Evolutionary conservation across 2,113 vertebrate species (phyloP), one percentile per base, ranked within the genome.

Genomic region (Callipepla squamata): DNA sequence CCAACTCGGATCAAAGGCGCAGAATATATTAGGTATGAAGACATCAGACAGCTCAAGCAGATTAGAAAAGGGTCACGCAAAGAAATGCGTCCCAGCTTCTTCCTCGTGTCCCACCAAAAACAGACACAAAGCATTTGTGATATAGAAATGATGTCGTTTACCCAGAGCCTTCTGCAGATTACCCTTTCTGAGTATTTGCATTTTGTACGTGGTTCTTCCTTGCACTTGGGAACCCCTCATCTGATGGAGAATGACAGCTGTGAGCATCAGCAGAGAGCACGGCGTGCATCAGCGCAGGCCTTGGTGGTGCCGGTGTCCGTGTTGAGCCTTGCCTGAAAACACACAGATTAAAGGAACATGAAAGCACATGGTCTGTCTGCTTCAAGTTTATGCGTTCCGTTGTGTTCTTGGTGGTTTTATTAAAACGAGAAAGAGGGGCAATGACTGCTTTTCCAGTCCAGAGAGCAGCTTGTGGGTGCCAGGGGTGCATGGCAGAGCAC

Each of bases 271-370:
- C 67, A 53, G 34, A 63, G 57, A 59, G 65, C 50, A 13, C 9
- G 5, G 22, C 10, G 47, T 34, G 28, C 1, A 0, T 63, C 70
- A 74, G 63, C 2, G 0, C 68, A 85, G 34, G 59, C 70, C 38
- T 69, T 66, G 45, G 38, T 34, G 34, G 34, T 59, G 1, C 23
- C 34, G 14, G 5, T 82, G 50, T 38, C 22, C 82, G 17, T 36
- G 36, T 23, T 68, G 47, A 89, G 45, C 68, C 66, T 93, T 92
- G 69, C 74, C 80, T 66, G 61, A 36, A 87, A 87, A 89, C 47
- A 77, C 58, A 85, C 59, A 63, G 51, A 96, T 91, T 96, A 95
- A 96, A 96, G 68, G 45, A 77, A 85, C 11, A 1, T 77, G 59
- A 91, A 85, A 81, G 76, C 30, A 13, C 5, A 0, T 47, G 15